Evolutionary conservation across 2,888 invertebrate genomes (phyloP).

Genomic region (Ectobius pallidus): DNA sequence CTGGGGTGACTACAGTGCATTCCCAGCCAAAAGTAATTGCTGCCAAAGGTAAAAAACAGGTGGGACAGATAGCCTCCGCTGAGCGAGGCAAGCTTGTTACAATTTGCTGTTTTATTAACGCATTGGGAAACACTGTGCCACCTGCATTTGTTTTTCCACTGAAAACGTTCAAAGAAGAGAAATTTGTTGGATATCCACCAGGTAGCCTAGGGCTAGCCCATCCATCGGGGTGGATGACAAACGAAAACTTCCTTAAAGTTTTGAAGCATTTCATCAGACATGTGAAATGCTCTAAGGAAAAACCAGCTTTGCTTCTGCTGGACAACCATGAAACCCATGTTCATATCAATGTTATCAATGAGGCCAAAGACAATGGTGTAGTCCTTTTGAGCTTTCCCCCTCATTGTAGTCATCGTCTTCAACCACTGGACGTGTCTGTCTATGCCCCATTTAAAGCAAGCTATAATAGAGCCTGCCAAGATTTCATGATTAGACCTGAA

Average conservation of each 20-base stretch:
- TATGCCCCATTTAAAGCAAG: not conserved
- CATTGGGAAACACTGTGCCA: not conserved
- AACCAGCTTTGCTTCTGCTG: not conserved
- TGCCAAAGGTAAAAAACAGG: constrained; percentile 11
- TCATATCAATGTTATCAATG: not conserved
- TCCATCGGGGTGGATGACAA: not conserved
- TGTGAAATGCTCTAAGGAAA: not conserved
- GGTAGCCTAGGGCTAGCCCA: not conserved
- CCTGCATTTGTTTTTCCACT: not conserved
- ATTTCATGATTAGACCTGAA: constrained; percentile 2
- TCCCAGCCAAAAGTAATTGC: not conserved
- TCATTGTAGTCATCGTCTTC: not conserved
- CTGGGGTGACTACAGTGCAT: constrained; percentile 16
- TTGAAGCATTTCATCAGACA: not conserved
- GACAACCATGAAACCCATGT: not conserved
- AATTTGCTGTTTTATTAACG: not conserved
- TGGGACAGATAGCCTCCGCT: not conserved
- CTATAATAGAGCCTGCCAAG: not conserved
- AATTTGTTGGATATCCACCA: constrained; percentile 6
- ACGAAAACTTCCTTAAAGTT: constrained; percentile 1
- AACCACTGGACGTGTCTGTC: not conserved
- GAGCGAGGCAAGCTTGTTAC: constrained; percentile 9
- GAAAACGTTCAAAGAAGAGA: constrained; percentile 15
- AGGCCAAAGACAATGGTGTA: not conserved
- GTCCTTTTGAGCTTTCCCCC: not conserved